These are phyloP conservation scores for Bombus pyrosoma DNA, from an alignment of 1,140 invertebrate genomes.

Conservation along the genomic window DNA sequence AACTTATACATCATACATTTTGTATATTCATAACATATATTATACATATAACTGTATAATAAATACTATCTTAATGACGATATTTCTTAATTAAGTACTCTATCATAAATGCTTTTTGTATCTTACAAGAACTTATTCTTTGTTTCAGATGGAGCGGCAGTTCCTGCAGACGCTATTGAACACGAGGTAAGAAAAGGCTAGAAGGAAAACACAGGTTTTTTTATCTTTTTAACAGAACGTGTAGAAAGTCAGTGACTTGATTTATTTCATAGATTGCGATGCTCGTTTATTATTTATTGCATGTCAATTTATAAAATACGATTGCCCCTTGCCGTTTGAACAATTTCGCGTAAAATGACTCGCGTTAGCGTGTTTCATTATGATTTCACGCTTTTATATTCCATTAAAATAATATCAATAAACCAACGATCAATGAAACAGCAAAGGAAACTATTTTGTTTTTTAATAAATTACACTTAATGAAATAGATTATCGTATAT, in stretches of 20 bases:
- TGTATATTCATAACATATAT: too few relatives aligned
- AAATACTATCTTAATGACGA: too few relatives aligned
- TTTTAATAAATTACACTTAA: neutral
- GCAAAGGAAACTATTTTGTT: neutral
- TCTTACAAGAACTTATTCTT: conserved; percentile 38
- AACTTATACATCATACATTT: too few relatives aligned
- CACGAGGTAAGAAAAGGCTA: conserved; percentile 69
- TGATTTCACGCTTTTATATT: conserved; percentile 17
- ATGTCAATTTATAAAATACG: conserved; percentile 10
- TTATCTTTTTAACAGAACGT: neutral
- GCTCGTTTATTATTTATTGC: neutral
- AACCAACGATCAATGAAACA: neutral
- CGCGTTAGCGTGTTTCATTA: conserved; percentile 1
- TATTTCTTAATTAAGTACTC: too few relatives aligned
- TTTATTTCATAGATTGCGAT: conserved; percentile 20
- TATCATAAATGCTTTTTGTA: neutral
- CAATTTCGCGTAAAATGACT: conserved; percentile 8
- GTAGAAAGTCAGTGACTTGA: conserved; percentile 4
- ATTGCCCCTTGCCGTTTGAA: neutral
- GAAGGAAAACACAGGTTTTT: neutral
- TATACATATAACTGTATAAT: too few relatives aligned
- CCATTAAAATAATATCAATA: neutral
- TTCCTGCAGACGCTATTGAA: conserved; percentile 60
- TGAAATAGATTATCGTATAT: neutral
- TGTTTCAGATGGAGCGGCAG: conserved; percentile 75